phyloP scores from a whole-genome alignment of 2,113 vertebrate genomes.

The Naja naja region DNA sequence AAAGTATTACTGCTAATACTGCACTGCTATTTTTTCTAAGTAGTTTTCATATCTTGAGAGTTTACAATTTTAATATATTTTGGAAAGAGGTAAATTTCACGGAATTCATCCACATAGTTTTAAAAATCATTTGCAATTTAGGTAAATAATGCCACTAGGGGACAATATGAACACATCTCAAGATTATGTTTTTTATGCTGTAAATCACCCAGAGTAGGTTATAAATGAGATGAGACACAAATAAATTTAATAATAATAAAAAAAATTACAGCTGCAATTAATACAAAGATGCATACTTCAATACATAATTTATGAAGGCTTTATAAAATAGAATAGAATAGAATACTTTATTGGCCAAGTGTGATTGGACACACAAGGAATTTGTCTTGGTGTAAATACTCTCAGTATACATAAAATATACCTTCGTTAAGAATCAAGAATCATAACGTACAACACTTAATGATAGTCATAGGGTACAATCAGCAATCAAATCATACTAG shows the following conservation, averaged over 20 bases:
- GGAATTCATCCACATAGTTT: not conserved
- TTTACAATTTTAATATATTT: not conserved
- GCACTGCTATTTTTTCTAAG: not conserved
- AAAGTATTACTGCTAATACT: not conserved
- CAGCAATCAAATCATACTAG: too few species aligned
- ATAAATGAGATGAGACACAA: not conserved
- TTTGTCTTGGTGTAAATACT: too few species aligned
- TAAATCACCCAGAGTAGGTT: not conserved
- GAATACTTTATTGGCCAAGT: too few species aligned
- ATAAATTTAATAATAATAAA: not conserved
- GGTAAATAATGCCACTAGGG: not conserved
- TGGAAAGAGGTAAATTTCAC: not conserved
- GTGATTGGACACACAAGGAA: too few species aligned
- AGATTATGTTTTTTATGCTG: not conserved
- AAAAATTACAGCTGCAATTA: not conserved
- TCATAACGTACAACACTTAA: too few species aligned
- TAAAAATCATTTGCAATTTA: not conserved
- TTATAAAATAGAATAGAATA: not conserved
- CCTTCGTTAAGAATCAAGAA: too few species aligned
- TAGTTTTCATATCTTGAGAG: not conserved
- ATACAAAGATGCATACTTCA: not conserved
- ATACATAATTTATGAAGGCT: not conserved
- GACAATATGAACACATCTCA: not conserved
- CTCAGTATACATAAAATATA: too few species aligned
- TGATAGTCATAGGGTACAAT: too few species aligned